Evolutionary conservation across 2,113 vertebrate species (phyloP), one percentile per base, ranked within the genome.

Genomic region (Dascyllus trimaculatus): DNA sequence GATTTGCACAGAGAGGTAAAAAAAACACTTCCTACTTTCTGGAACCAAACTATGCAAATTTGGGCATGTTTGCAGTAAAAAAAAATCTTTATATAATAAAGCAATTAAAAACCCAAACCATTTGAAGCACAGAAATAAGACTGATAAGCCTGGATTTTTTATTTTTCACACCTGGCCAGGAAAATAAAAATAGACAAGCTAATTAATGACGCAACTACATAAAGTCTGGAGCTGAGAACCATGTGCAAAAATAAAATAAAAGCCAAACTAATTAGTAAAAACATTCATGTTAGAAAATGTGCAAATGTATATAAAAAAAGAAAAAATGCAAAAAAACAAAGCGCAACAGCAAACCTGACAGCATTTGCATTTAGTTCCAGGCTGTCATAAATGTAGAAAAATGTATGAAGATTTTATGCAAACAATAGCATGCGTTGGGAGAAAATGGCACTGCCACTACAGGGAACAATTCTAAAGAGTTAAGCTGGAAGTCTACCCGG

Each of bases 381-480:
- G 70, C n/a, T 43, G 58, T 53, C 17, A 21, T 71, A 46, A 26
- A 8, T 32, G 35, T 63, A 70, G 45, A 62, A 52, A 58, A 45
- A 66, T 61, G 49, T 14, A 59, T 63, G 22, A 62, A 56, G 38
- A 54, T 54, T 58, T 61, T 68, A 73, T 57, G 63, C 68, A 76
- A 79, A 89, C 58, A 68, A 21, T 5, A 24, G 24, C 35, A 22
- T 58, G 49, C 49, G 14, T 32, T 75, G 74, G 9, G 13, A 81
- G 54, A 76, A 81, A 81, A 75, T 56, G 62, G 74, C 54, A 35
- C 68, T 48, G 76, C 25, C 65, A 63, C 71, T 68, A 48, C 32
- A 52, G 71, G 35, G 40, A 64, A 61, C 49, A 11, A 32, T 59
- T 29, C 22, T 46, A n/a, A 40, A 77, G 62, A 76, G 54, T 35